Evolutionary conservation across 2,888 invertebrate species (phyloP), one percentile per base, ranked within the genome.

Genomic region (Microplitis deprimator): DNA sequence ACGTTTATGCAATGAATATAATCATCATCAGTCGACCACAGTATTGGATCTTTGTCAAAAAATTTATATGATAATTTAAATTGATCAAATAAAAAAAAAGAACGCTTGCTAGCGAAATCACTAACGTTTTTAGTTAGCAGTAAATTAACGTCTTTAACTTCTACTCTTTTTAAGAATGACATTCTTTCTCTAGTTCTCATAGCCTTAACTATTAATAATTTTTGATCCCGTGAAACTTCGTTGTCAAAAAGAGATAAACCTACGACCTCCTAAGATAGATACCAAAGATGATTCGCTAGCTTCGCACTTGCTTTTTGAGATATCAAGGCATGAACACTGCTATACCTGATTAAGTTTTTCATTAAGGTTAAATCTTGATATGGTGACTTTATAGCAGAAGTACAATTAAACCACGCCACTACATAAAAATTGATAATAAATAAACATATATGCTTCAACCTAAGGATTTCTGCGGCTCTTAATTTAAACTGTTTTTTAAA

Each of bases 181-280:
- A 20, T 20, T 20, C 20, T 20, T 20, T 20, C 20, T 20, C 20
- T 20, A 20, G 20, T 20, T 20, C 20, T 20, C 20, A 20, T 20
- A 20, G 20, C 20, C 2, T 20, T 20, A 20, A 20, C 20, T 20
- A 20, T 20, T 20, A 20, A 20, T 20, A 20, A 20, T 20, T 20
- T 20, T 20, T 20, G 20, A 20, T 20, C 20, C 20, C 20, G 20
- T 20, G 20, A 20, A 20, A 73, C 65, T 7, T n/a, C 38, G 6
- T 29, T n/a, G 40, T 73, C 73, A 39, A 73, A 73, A 13, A 59
- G 13, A 59, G 59, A 8, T 59, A 16, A 73, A 65, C 38, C 73
- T 2, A 64, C 65, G 7, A 73, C 7, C 17, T 73, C 73, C 64
- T 73, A 65, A 3, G 62, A 64, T n/a, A 73, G 16, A 40, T 73